Conservation (phyloP, 2,797 vertebrate species). For the Neosilurus mollespiculum region DNA sequence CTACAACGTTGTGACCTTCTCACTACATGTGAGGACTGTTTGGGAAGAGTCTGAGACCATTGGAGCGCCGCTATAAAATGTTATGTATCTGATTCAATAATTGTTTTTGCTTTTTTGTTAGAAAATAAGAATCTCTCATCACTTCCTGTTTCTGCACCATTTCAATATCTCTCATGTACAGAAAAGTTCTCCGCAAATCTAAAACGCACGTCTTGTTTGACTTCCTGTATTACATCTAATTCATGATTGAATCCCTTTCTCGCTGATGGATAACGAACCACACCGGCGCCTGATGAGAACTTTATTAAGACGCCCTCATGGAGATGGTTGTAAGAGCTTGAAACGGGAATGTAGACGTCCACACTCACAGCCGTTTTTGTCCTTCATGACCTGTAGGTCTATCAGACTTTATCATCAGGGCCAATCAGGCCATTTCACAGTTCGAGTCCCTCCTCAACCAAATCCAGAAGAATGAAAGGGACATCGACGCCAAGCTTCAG, state of each 20-base stretch:
- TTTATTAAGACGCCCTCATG: too few species aligned
- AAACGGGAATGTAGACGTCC: background rate
- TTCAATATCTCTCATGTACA: background rate
- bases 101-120: background rate
- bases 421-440: conserved; percentile 74
- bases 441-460: conserved; percentile 84
- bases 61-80: background rate
- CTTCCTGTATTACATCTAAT: background rate
- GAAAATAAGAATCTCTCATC: too few species aligned
- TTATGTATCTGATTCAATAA: background rate
- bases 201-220: background rate
- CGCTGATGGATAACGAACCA: too few species aligned
- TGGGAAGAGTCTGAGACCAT: too few species aligned
- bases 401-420: conserved; percentile 76
- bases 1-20: too few species aligned
- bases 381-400: conserved; percentile 73
- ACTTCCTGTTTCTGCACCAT: background rate
- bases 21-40: too few species aligned
- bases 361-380: background rate
- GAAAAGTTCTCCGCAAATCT: too few species aligned
- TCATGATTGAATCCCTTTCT: background rate
- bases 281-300: too few species aligned
- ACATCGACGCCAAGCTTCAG: conserved; percentile 77
- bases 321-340: background rate
- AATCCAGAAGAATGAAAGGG: conserved; percentile 80